These are phyloP conservation scores for Volucella bombylans DNA, from an alignment of 2,888 invertebrate genomes.

Conservation along the genomic window DNA sequence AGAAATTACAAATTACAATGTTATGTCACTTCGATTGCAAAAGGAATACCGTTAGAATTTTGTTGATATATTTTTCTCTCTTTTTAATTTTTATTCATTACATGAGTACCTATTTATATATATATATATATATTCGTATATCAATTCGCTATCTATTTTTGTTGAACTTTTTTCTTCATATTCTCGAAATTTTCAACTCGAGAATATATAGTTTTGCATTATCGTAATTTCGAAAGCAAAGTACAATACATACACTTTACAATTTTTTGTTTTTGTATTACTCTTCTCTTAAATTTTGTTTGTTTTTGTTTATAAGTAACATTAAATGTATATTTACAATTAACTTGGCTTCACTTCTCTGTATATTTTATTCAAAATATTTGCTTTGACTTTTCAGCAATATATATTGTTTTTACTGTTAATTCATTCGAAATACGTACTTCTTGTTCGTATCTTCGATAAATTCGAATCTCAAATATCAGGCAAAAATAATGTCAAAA, in stretches of 20 bases:
- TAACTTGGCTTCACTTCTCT: slow-evolving; percentile 58
- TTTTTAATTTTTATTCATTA: slow-evolving; percentile 2
- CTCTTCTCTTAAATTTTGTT: slow-evolving; percentile 4
- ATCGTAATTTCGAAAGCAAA: slow-evolving; percentile 72
- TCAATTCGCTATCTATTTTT: slow-evolving; percentile 44
- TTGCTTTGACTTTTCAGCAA: slow-evolving; percentile 66
- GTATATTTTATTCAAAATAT: slow-evolving; percentile 48
- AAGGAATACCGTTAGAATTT: slow-evolving; percentile 61
- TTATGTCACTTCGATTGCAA: slow-evolving; percentile 68
- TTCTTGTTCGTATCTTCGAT: not conserved
- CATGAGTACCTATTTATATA: slow-evolving; percentile 14
- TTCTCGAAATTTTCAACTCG: slow-evolving; percentile 39
- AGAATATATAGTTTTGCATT: slow-evolving; percentile 53
- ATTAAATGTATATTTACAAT: no score
- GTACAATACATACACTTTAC: slow-evolving; percentile 62
- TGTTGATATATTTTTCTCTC: not conserved
- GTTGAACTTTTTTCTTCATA: not conserved
- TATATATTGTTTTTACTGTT: slow-evolving; percentile 27
- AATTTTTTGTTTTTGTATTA: not conserved
- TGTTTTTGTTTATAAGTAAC: not conserved
- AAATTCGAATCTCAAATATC: no score
- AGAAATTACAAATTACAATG: slow-evolving; percentile 49
- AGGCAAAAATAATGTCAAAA: slow-evolving; percentile 25
- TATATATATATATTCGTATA: not conserved
- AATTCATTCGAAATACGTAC: slow-evolving; percentile 44